Base-by-base conservation (phyloP, 2,888 invertebrate species). In the Synanthedon vespiformis region DNA sequence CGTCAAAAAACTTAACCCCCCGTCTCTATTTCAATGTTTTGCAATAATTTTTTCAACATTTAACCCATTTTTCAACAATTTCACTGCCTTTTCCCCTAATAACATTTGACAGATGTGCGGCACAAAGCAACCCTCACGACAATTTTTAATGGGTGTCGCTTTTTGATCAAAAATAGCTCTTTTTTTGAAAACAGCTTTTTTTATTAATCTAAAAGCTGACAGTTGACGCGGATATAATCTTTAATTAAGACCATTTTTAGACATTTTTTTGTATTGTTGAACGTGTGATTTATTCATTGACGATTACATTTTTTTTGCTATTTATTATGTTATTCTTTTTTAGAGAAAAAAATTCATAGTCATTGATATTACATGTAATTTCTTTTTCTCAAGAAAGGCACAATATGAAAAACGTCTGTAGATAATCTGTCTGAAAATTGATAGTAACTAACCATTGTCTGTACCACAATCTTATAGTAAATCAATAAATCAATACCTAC, bases 161-260 rank as follows among this genome's bases (percentile, higher is more conserved):
- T 65, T 72, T 77, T 77, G 66, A 63, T 61, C 62, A 67, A 78
- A 80, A 80, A 63, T 56, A 58, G 53, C 65, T 57, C 75, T 81
- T 77, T 75, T 72, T 70, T 61, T 61, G 65, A 68, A 67, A 58
- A 57, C 51, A 58, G 53, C 66, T 66, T 76, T 80, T 77, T 73
- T 70, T 70, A 62, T 71, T 69, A 77, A 74, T 80, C 76, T 70
- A 84, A 85, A 34, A 87, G 83, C 84, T 69, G 86, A 85, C 86
- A 85, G 82, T 85, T 87, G 86, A 87, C 86, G 86, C 86, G 84
- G 64, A 86, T 67, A 80, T 86, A 87, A 87, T 87, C 85, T 83
- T 83, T 81, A 86, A 87, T 85, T 84, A 84, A 81, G 80, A 80
- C 70, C 76, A 74, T 79, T 85, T 80, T 81, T 79, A 72, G 72